These are phyloP conservation scores for Notocelia uddmanniana DNA, from an alignment of 2,888 invertebrate species.

Conservation along the genomic window DNA sequence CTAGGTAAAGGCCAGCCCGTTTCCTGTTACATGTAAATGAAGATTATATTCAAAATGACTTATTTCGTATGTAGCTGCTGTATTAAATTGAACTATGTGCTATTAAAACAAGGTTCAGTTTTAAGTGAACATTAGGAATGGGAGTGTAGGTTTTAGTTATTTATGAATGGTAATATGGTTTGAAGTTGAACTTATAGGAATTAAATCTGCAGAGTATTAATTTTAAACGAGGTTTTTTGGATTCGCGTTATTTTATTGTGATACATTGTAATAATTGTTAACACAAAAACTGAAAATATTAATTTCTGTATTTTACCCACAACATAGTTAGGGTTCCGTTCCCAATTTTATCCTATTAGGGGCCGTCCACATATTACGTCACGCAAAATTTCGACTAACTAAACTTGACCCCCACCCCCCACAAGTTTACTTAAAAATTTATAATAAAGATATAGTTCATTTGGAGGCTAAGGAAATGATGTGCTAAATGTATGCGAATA, in stretches of 20 bases:
- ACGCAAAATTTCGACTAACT: too few relatives aligned
- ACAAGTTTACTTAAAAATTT: too few relatives aligned
- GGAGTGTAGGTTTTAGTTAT: background rate
- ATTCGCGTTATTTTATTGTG: too few relatives aligned
- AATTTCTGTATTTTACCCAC: background rate
- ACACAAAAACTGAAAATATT: background rate
- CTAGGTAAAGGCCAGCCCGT: slow-evolving; percentile 15
- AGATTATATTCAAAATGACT: slow-evolving; percentile 7
- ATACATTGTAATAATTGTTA: background rate
- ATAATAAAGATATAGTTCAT: too few relatives aligned
- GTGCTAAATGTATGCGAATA: too few relatives aligned
- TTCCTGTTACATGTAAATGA: slow-evolving; percentile 30
- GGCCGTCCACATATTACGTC: too few relatives aligned
- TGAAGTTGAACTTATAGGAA: background rate
- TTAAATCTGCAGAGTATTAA: background rate
- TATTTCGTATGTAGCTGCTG: background rate
- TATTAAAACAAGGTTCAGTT: background rate
- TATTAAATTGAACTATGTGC: background rate
- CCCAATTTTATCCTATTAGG: background rate
- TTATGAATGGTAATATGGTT: background rate
- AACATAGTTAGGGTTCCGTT: background rate
- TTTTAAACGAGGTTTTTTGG: too few relatives aligned
- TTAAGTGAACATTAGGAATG: background rate
- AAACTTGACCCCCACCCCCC: too few relatives aligned
- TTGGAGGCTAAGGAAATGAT: too few relatives aligned